Percentiles rank a stretch among this genome's conserved stretches.
These are phyloP conservation scores for Daubentonia madagascariensis DNA, from an alignment of 2,113 vertebrate genomes.

Conservation along the genomic window DNA sequence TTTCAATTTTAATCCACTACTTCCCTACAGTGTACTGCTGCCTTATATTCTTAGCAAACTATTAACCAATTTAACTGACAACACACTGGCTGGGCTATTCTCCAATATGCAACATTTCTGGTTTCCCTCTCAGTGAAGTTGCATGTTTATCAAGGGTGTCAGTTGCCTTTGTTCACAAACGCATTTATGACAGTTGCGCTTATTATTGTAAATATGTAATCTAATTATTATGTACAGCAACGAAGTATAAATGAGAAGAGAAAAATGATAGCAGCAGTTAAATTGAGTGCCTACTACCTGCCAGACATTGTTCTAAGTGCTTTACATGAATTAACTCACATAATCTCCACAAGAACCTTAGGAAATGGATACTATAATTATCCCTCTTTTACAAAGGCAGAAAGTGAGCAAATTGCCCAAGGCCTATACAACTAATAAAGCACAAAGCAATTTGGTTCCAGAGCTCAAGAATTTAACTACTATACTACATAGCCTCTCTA, in stretches of 20 bases:
- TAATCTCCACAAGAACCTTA: conserved; percentile 22
- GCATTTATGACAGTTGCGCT: background rate
- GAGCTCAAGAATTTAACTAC: background rate
- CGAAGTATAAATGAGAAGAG: background rate
- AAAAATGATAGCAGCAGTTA: conserved; percentile 13
- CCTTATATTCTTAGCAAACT: background rate
- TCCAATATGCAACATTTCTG: background rate
- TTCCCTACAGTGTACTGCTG: background rate
- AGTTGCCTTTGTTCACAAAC: conserved; percentile 19
- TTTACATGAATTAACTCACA: conserved; percentile 13
- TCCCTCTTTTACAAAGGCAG: conserved; percentile 28
- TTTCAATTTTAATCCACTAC: background rate
- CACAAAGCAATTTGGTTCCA: conserved; percentile 21
- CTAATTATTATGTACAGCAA: background rate
- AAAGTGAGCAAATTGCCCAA: conserved; percentile 31
- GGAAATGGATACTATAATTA: background rate
- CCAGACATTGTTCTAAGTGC: background rate
- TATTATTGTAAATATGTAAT: background rate
- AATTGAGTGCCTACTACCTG: background rate
- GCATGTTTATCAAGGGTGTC: background rate
- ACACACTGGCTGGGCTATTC: background rate
- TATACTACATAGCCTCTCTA: background rate
- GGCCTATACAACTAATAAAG: background rate
- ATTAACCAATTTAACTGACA: background rate
- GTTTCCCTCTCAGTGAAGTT: background rate